Evolutionary conservation across 2,113 vertebrate genomes (phyloP).

Genomic region (Archilochus colubris): DNA sequence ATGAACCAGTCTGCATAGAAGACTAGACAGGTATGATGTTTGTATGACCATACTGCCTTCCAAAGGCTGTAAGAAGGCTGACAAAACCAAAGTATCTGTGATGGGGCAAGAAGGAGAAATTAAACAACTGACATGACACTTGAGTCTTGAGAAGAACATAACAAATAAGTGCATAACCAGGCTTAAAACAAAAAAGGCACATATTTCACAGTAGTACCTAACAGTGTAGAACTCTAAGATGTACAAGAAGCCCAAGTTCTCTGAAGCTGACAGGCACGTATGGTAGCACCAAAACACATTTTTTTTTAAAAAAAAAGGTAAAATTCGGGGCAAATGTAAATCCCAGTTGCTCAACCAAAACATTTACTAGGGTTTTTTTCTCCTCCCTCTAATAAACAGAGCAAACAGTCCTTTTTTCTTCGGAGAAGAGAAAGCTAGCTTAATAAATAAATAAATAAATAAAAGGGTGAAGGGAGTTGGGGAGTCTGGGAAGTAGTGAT

Average conservation of each 20-base stretch:
- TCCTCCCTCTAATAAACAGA: neutral
- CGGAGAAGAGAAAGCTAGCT: no score
- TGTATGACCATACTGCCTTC: neutral
- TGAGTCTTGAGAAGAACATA: rapidly evolving
- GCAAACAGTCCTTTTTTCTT: neutral
- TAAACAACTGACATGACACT: neutral
- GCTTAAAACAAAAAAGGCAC: neutral
- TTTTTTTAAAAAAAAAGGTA: neutral
- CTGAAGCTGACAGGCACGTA: neutral
- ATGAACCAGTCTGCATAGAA: neutral
- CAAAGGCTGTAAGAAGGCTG: neutral
- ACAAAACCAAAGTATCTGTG: neutral
- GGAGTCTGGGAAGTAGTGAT: no score
- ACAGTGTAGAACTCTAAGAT: neutral
- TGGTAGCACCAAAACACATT: neutral
- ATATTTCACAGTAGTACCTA: neutral
- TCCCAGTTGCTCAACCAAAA: neutral
- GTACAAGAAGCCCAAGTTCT: neutral
- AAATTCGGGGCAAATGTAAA: neutral
- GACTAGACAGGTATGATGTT: neutral
- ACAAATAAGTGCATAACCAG: rapidly evolving
- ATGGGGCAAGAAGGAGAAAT: neutral
- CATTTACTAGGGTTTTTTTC: rapidly evolving
- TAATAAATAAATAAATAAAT: no score
- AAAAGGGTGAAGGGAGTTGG: no score